Conservation (phyloP, 1,140 invertebrate species). For the Ericerus pela region DNA sequence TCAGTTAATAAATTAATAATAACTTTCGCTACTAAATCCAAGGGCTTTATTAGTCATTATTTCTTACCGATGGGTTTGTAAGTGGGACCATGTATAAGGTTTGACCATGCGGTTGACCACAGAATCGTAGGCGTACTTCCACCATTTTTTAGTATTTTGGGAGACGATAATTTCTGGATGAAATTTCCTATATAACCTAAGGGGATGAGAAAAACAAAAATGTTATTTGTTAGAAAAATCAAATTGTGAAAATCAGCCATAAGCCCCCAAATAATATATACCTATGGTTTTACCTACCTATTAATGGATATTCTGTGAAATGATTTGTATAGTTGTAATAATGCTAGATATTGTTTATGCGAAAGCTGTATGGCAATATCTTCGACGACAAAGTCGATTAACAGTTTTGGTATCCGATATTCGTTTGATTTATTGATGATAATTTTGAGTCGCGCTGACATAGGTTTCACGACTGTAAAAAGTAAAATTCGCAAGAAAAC, state of each 20-base stretch:
- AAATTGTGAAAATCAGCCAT: not conserved
- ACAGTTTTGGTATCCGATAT: slow-evolving; percentile 49
- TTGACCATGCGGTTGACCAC: slow-evolving; percentile 52
- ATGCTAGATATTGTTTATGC: slow-evolving; percentile 53
- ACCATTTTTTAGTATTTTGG: slow-evolving; percentile 43
- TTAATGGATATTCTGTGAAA: slow-evolving; percentile 51
- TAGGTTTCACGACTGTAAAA: slow-evolving; percentile 48
- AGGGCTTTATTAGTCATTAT: not conserved
- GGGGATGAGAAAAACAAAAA: slow-evolving; percentile 20
- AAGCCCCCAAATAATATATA: not conserved
- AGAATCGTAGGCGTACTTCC: slow-evolving; percentile 60
- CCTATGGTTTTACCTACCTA: slow-evolving; percentile 33
- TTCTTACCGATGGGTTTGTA: slow-evolving; percentile 44
- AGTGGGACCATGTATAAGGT: slow-evolving; percentile 55
- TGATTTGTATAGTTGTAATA: slow-evolving; percentile 47
- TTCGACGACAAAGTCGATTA: slow-evolving; percentile 59
- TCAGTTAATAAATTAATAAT: not conserved
- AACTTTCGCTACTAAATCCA: not conserved
- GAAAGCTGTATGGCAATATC: slow-evolving; percentile 60
- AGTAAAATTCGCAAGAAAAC: slow-evolving; percentile 19
- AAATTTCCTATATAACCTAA: slow-evolving; percentile 40
- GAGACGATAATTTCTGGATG: slow-evolving; percentile 32
- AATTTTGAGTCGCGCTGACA: slow-evolving; percentile 63
- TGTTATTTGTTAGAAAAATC: not conserved
- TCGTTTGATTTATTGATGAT: slow-evolving; percentile 58